Base-by-base conservation (phyloP, 2,113 vertebrate genomes). In the Archilochus colubris region DNA sequence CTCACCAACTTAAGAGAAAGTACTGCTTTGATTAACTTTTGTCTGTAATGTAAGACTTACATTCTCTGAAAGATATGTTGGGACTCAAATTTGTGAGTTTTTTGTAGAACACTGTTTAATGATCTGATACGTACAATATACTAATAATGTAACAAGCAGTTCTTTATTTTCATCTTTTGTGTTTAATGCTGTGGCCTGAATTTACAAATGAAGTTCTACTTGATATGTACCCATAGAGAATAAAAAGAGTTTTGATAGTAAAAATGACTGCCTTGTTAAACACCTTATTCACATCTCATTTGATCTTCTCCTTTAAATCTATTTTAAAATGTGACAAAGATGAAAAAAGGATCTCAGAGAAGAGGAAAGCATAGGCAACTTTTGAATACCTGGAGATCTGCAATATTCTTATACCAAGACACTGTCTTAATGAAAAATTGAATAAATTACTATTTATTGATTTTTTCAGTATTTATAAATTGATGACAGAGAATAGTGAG, bases 381-480 rank as follows among this genome's bases (percentile, higher is more conserved):
- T 79, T 86, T 91, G 59, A 92, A 86, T 79, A 86, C 36, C 48
- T 94, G 54, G n/a, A 36, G 27, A 89, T 84, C 69, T 91, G 62
- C 27, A 70, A 30, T 86, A 79, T 70, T 68, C 46, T 24, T 84
- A 36, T 24, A 82, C 25, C 30, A 93, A 62, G 44, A 68, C 5
- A 82, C 25, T 58, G 80, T 24, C 16, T 83, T 91, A 89, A 91
- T 68, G 50, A 95, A 86, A 94, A 94, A 78, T 36, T 53, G 3
- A 91, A 88, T 72, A 53, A 64, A 88, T 88, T 90, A 40, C 9
- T n/a, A 57, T 53, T 83, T 86, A 74, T 78, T 90, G 38, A 77
- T 74, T 75, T 87, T 82, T 64, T 64, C 40, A 44, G n/a, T 72
- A 46, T 78, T 83, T 90, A 67, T 93, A 84, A 86, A 81, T 86